These are phyloP conservation scores for Lottia gigantea DNA, from an alignment of 2,888 invertebrate genomes.

Conservation along the genomic window DNA sequence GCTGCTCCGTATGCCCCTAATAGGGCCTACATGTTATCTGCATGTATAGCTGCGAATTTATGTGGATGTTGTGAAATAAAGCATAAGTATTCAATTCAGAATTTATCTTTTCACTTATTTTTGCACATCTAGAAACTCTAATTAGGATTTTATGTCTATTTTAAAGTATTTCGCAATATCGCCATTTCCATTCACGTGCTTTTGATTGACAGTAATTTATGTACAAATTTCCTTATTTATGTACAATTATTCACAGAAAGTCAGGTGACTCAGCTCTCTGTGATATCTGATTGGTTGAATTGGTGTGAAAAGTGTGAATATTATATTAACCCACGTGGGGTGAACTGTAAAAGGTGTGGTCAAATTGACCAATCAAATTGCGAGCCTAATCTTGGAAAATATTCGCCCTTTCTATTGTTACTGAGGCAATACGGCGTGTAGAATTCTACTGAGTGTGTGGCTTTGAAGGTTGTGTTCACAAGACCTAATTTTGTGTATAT, in stretches of 20 bases:
- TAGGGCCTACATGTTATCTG: no score
- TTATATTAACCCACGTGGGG: constrained; percentile 61
- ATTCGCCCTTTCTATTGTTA: constrained; percentile 44
- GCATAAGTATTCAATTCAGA: no score
- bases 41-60: no score
- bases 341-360: constrained; percentile 36
- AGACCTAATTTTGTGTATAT: constrained; percentile 23
- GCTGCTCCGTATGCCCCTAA: no score
- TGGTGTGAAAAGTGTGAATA: constrained; percentile 39
- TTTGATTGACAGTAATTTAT: not conserved
- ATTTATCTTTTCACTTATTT: no score
- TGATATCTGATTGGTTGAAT: constrained; percentile 26
- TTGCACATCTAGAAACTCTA: no score
- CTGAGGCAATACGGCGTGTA: constrained; percentile 57
- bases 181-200: not conserved
- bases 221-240: not conserved
- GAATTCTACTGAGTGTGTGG: constrained; percentile 57
- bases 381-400: constrained; percentile 20
- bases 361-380: constrained; percentile 9
- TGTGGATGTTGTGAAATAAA: no score
- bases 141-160: no score
- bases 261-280: constrained; percentile 20
- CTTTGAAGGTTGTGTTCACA: constrained; percentile 38
- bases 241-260: constrained; percentile 4
- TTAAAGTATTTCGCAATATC: no score